Evolutionary conservation across 1,140 invertebrate genomes (phyloP), one percentile per base, ranked within the genome.

Genomic region (Cydia fagiglandana): DNA sequence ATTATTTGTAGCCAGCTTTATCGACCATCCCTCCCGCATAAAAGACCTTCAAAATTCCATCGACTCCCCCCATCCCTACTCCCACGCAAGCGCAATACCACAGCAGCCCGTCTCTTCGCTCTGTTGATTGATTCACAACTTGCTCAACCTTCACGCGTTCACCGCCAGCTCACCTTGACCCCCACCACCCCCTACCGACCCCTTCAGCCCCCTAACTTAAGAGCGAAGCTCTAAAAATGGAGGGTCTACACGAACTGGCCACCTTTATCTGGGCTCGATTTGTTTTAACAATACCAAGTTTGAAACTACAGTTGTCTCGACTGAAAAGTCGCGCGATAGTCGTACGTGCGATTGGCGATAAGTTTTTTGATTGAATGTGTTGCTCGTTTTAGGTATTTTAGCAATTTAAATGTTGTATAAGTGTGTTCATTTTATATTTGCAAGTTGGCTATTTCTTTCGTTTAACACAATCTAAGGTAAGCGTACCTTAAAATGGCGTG

Each of bases 91-190:
- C 66, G 66, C 66, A 38, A 38, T 38, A 12, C 34, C 66, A 17
- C 66, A 41, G 30, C 30, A 41, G 30, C 66, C 66, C 66, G 66
- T 17, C 56, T 61, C 56, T 34, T 70, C 66, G 66, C 34, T 17
- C 30, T 38, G 66, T 70, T 70, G 66, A 70, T 70, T 70, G 66
- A 70, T 70, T 70, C 66, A 70, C 66, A 70, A 70, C 66, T 70
- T 70, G 15, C 66, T 70, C 56, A 61, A 61, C 56, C 56, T 24
- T 61, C 66, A 70, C 66, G 66, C 45, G 38, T 17, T 70, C 15
- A 10, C 66, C 15, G 7, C 66, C 66, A 70, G 34, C 15, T 17
- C 34, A 15, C 38, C 6, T n/a, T 38, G 66, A 70, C 66, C 28
- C 34, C 66, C 15, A 0, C 28, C 13, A 10, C 34, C 66, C 34